Evolutionary conservation across 2,888 invertebrate genomes (phyloP), one percentile per base, ranked within the genome.

Genomic region (Andrena trimmerana): DNA sequence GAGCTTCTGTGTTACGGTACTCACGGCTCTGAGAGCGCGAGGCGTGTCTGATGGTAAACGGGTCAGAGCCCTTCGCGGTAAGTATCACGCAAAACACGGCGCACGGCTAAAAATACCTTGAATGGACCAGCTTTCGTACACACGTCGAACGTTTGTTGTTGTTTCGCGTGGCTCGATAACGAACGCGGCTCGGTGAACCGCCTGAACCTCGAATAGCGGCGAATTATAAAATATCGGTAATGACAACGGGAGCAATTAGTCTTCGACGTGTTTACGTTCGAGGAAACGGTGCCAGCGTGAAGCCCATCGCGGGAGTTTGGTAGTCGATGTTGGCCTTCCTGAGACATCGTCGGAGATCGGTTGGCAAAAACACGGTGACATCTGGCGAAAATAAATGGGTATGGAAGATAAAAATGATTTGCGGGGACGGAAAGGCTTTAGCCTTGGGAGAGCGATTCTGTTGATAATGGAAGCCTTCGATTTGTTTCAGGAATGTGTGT

Each of bases 31-130:
- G 65, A 73, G 75, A 75, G 57, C 54, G 72, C 27, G 48, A 59
- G 68, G 65, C 75, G 81, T 79, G 79, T 81, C 75, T 16, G 74
- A 63, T 48, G 69, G 42, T 70, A 80, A 84, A 83, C 67, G 50
- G 78, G 67, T 84, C 78, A 66, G 57, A 86, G 63, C 78, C 78
- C 76, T 86, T 84, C 72, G 59, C 54, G 69, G 73, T 70, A 67
- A 73, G 68, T 65, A 68, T 74, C 76, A 36, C 54, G 67, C 76
- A 76, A 42, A 76, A 73, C 66, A 65, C 24, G 48, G 65, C 20
- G 50, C 31, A 13, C 54, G 66, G 50, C 27, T 73, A 50, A 76
- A 84, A 76, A 73, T 81, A 76, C 63, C 48, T 63, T 63, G 42
- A 42, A 67, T 48, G n/a, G 42, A 63, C 16, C 20, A 29, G 27